Evolutionary conservation across 2,888 invertebrate genomes (phyloP).

Genomic region (Pseudococcus jackbeardsleyi): DNA sequence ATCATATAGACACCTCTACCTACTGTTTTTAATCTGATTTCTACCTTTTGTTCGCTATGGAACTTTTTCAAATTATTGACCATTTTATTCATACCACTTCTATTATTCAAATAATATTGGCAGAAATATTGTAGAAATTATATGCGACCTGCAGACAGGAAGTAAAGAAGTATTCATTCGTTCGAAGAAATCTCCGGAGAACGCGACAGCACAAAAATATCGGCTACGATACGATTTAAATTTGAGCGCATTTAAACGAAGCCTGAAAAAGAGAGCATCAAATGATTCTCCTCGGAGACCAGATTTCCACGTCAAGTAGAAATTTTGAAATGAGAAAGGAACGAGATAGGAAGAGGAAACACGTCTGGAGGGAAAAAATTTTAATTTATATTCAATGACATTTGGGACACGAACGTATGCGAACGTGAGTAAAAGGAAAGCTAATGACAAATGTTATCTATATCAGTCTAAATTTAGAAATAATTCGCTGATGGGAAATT

Average conservation of each 20-base stretch:
- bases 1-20: too few species aligned
- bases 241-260: background rate
- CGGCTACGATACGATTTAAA: background rate
- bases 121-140: too few species aligned
- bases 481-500: background rate
- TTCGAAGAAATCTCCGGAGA: background rate
- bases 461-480: background rate
- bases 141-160: too few species aligned
- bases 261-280: background rate
- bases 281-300: background rate
- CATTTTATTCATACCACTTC: too few species aligned
- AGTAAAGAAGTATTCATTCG: too few species aligned
- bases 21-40: too few species aligned
- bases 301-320: background rate
- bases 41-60: too few species aligned
- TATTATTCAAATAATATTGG: too few species aligned
- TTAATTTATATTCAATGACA: background rate
- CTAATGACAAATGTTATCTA: background rate
- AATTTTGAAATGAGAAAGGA: background rate
- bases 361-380: background rate
- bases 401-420: background rate
- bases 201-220: background rate
- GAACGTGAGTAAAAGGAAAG: conserved; percentile 7
- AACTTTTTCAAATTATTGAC: too few species aligned
- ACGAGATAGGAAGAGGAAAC: background rate